These are phyloP conservation scores for Anagyrus pseudococci DNA, from an alignment of 2,888 invertebrate genomes.

Conservation along the genomic window DNA sequence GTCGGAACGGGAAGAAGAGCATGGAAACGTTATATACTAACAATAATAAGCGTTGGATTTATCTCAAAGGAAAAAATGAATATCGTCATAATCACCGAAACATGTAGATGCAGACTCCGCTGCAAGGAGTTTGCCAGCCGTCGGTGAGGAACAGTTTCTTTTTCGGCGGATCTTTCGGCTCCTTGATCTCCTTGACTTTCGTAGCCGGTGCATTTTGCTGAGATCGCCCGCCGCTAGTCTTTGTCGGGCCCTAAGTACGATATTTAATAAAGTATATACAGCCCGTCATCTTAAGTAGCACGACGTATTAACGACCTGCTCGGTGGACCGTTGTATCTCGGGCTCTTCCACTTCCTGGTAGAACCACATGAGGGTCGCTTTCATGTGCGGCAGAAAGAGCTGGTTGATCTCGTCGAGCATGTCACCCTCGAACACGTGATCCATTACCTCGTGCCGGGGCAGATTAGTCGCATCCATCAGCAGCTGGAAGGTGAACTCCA, in stretches of 20 bases:
- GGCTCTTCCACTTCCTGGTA: constrained; percentile 85
- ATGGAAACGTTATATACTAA: too few species aligned
- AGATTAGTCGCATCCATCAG: constrained; percentile 84
- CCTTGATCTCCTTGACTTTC: constrained; percentile 61
- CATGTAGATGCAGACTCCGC: constrained; percentile 85
- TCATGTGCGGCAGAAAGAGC: constrained; percentile 84
- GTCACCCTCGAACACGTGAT: constrained; percentile 88
- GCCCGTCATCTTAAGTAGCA: neutral
- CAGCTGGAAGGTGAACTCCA: constrained; percentile 90
- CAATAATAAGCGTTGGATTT: too few species aligned
- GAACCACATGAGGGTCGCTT: constrained; percentile 85
- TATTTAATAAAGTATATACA: too few species aligned
- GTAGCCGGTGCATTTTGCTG: constrained; percentile 49
- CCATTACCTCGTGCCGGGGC: constrained; percentile 85
- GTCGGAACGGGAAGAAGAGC: neutral
- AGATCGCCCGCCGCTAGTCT: constrained; percentile 46
- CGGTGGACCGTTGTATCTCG: constrained; percentile 60
- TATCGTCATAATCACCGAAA: constrained; percentile 71
- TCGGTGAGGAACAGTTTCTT: constrained; percentile 86
- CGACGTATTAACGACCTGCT: constrained; percentile 50
- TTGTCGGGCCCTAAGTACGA: constrained; percentile 44
- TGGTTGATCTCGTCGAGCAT: constrained; percentile 91
- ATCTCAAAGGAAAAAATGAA: too few species aligned
- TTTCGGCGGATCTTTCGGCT: constrained; percentile 63
- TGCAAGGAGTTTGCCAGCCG: constrained; percentile 81